Evolutionary conservation across 2,888 invertebrate genomes (phyloP), one percentile per base, ranked within the genome.

Genomic region (Chloromyia formosa): DNA sequence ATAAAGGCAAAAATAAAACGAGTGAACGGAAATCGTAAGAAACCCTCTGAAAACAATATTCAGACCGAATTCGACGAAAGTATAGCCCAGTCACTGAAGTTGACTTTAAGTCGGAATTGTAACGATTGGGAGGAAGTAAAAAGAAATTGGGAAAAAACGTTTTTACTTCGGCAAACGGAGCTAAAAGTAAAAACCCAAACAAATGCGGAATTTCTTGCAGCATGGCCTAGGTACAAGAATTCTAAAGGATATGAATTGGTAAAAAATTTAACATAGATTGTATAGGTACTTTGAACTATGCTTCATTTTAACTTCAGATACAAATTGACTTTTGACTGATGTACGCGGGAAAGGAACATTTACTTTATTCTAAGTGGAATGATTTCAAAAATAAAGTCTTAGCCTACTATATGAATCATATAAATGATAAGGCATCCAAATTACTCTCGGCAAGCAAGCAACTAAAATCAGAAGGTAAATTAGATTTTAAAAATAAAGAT

Each of bases 161-260:
- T 35, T 35, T 7, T 7, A 2, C 27, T 35, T 35, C 27, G 27
- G 3, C n/a, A 40, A 42, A 66, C 14, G 45, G 18, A 45, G 16
- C 3, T 53, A 53, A 5, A 12, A 10, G 14, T 4, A 14, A 10
- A 53, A 53, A 12, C 9, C 4, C 53, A 53, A 53, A 16, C 53
- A 53, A 53, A 35, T 35, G 27, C 27, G 7, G 27, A 35, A 7
- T 35, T 35, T 7, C 27, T 35, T 7, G 27, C 27, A 20, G 18
- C 68, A 68, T 45, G 49, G 68, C 49, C 27, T 20, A 5, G 49
- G 16, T 45, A n/a, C 20, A 49, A 49, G 42, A 22, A 45, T 68
- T 10, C 20, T 45, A 35, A 45, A 68, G 18, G 49, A 49, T 49
- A n/a, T 68, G 22, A 68, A 68, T 20, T n/a, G 40, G 42, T 1